These are phyloP conservation scores for Oostethus manadensis DNA, from an alignment of 2,113 vertebrate species.

Conservation along the genomic window DNA sequence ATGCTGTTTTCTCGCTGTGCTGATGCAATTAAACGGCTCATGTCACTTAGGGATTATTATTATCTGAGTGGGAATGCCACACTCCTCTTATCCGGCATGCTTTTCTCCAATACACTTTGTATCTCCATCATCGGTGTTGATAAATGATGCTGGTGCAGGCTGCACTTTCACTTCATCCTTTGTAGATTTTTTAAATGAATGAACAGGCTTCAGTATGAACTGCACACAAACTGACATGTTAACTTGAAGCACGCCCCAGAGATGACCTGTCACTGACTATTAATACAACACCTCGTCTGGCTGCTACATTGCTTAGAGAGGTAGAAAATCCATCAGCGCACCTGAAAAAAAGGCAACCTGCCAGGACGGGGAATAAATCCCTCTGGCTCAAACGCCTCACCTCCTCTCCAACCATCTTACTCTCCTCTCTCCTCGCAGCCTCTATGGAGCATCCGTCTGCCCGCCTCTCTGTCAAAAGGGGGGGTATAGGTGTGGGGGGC, in stretches of 20 bases:
- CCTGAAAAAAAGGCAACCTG: slow-evolving; percentile 47
- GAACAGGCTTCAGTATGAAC: slow-evolving; percentile 11
- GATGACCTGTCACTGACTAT: slow-evolving; percentile 40
- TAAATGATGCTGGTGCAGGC: slow-evolving; percentile 15
- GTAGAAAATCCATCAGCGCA: slow-evolving; percentile 55
- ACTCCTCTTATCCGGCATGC: slow-evolving; percentile 9
- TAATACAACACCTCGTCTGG: slow-evolving; percentile 42
- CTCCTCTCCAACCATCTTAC: slow-evolving; percentile 23
- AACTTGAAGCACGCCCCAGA: slow-evolving; percentile 39
- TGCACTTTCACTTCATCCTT: slow-evolving; percentile 11
- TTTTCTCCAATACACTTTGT: slow-evolving; percentile 7
- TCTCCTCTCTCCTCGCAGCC: slow-evolving; percentile 35
- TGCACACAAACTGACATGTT: slow-evolving; percentile 27
- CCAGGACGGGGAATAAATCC: slow-evolving; percentile 58
- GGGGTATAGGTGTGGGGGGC: slow-evolving; percentile 10
- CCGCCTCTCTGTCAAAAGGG: slow-evolving; percentile 39
- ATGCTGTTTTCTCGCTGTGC: slow-evolving; percentile 15
- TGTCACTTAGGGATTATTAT: slow-evolving; percentile 30
- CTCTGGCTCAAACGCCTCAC: slow-evolving; percentile 31
- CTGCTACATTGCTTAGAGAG: slow-evolving; percentile 36
- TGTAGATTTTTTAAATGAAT: not conserved
- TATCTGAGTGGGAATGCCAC: slow-evolving; percentile 16
- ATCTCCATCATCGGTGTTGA: slow-evolving; percentile 15
- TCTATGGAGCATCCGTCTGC: slow-evolving; percentile 51
- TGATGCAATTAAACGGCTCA: slow-evolving; percentile 34